Evolutionary conservation across 2,113 vertebrate species (phyloP).

Genomic region (Forbesichthys agassizii): DNA sequence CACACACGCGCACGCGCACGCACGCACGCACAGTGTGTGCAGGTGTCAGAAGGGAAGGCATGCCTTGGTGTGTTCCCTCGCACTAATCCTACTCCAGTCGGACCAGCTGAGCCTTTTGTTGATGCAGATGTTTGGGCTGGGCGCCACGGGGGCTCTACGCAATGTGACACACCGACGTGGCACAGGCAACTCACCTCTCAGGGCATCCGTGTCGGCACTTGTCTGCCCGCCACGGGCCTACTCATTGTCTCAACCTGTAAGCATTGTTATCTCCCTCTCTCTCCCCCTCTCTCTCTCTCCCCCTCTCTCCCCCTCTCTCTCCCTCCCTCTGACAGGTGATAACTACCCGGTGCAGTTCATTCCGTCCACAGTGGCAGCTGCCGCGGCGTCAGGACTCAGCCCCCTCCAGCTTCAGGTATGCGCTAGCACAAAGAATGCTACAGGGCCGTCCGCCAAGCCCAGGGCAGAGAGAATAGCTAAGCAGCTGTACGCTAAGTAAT

Average conservation of each 20-base stretch:
- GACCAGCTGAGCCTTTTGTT: slow-evolving; percentile 90
- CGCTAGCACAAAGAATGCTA: slow-evolving; percentile 85
- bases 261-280: slow-evolving; percentile 84
- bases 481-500: slow-evolving; percentile 98
- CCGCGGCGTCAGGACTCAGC: slow-evolving; percentile 99
- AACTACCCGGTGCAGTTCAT: slow-evolving; percentile 99
- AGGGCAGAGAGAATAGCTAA: slow-evolving; percentile 84
- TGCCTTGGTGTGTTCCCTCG: slow-evolving; percentile 62
- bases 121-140: slow-evolving; percentile 94
- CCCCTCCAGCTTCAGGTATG: slow-evolving; percentile 99
- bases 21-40: slow-evolving; percentile 9
- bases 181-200: slow-evolving; percentile 72
- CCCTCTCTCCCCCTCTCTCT: slow-evolving; percentile 38
- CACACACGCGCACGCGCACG: not conserved
- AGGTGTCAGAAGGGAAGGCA: slow-evolving; percentile 39
- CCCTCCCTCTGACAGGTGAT: slow-evolving; percentile 91
- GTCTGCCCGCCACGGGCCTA: slow-evolving; percentile 81
- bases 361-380: slow-evolving; percentile 99
- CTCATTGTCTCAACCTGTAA: slow-evolving; percentile 98
- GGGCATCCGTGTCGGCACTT: slow-evolving; percentile 89
- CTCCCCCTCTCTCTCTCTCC: slow-evolving; percentile 16
- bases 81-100: slow-evolving; percentile 79
- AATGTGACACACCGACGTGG: slow-evolving; percentile 57
- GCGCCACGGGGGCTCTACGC: slow-evolving; percentile 68
- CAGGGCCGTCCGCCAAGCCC: slow-evolving; percentile 84